Evolutionary conservation across 35 echinoderm and acorn worm species (phyloP).

Genomic region (Antedon bifida): DNA sequence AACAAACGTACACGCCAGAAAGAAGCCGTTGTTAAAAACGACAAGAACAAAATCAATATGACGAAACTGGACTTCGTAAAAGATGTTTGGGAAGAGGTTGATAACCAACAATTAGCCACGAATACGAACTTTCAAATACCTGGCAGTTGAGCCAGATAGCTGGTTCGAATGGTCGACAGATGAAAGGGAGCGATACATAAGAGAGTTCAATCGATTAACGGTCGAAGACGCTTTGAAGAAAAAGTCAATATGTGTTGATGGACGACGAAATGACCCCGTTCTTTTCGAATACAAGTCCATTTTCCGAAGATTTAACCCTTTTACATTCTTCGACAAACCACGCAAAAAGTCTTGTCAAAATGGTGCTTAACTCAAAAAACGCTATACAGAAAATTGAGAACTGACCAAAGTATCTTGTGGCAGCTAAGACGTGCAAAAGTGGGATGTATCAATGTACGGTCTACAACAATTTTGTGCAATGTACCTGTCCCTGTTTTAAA

Average conservation of each 20-base stretch:
- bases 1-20: too few relatives aligned
- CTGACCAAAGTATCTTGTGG: neutral
- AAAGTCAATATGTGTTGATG: neutral
- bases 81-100: conserved; percentile 9
- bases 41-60: neutral
- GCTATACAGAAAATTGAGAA: neutral
- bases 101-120: neutral
- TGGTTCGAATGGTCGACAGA: neutral
- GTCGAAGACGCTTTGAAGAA: neutral
- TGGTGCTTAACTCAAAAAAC: neutral
- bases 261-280: neutral
- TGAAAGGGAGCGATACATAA: neutral
- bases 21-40: too few relatives aligned
- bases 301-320: too few relatives aligned
- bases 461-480: neutral
- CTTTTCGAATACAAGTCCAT: too few relatives aligned
- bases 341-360: too few relatives aligned
- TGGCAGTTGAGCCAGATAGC: neutral
- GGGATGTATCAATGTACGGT: neutral
- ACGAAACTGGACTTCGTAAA: neutral
- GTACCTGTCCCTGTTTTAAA: neutral
- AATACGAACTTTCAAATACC: neutral
- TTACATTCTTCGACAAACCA: too few relatives aligned
- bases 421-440: neutral
- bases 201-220: neutral